Conservation (phyloP, 2,888 invertebrate genomes). For the Ormyrus pomaceus region DNA sequence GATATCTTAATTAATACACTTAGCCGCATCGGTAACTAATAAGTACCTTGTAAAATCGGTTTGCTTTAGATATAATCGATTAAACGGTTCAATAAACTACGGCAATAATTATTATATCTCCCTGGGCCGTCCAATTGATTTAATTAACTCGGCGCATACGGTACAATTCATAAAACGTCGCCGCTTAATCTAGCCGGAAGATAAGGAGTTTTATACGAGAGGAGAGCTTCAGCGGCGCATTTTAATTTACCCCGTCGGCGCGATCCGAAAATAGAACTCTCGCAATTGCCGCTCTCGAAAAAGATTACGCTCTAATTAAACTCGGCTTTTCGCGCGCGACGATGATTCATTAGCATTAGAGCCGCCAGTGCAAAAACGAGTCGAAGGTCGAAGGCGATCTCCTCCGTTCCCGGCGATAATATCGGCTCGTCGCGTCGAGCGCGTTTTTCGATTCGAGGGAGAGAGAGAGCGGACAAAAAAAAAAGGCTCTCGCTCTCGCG, state of each 20-base stretch:
- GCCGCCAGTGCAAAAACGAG: constrained; percentile 1
- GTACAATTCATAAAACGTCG: constrained; percentile 32
- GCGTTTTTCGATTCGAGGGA: neutral
- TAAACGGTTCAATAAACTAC: constrained; percentile 15
- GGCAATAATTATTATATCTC: constrained; percentile 13
- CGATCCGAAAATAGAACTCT: constrained; percentile 27
- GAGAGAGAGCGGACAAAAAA: neutral
- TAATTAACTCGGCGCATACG: constrained; percentile 3
- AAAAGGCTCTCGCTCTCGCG: neutral
- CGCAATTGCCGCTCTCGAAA: neutral
- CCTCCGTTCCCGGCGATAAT: neutral
- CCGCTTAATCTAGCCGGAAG: neutral
- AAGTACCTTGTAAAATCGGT: neutral
- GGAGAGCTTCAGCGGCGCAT: neutral
- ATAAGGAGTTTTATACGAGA: neutral
- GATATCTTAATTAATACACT: neutral
- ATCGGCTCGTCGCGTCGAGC: neutral
- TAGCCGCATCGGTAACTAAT: neutral
- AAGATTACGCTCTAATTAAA: constrained; percentile 25
- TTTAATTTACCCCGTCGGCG: neutral
- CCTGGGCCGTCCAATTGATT: constrained; percentile 2
- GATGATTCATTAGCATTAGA: neutral
- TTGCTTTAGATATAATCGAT: neutral
- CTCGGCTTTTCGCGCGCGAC: neutral
- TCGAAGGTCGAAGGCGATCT: neutral